phyloP scores from a whole-genome alignment of 2,888 invertebrate genomes.

The Dilophus febrilis region DNA sequence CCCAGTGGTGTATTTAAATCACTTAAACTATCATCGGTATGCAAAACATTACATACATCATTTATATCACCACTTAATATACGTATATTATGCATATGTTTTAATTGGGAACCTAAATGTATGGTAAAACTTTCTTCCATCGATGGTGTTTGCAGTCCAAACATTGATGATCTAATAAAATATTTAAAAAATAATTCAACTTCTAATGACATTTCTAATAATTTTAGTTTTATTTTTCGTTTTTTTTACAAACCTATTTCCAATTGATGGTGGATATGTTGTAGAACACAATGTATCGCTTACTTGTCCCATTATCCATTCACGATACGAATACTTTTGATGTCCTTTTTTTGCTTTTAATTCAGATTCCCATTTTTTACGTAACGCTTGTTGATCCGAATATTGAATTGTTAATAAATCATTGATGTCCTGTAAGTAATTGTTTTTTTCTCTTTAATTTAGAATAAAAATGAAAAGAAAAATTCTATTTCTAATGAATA shows the following conservation, averaged over 20 bases:
- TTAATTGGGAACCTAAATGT: constrained; percentile 92
- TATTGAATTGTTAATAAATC: constrained; percentile 65
- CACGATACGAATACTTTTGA: constrained; percentile 70
- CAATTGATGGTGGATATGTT: constrained; percentile 21
- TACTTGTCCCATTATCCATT: constrained; percentile 55
- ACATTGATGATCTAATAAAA: constrained; percentile 25
- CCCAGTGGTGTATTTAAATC: constrained; percentile 80
- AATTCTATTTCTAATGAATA: neutral
- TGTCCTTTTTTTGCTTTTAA: constrained; percentile 68
- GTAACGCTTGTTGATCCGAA: constrained; percentile 65
- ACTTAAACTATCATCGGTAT: constrained; percentile 30
- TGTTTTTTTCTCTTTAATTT: too few relatives aligned
- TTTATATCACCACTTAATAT: constrained; percentile 72
- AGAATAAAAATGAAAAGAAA: too few relatives aligned
- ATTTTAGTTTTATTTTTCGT: too few relatives aligned
- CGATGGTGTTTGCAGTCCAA: constrained; percentile 28
- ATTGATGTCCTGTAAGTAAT: constrained; percentile 46
- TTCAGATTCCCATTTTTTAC: constrained; percentile 71
- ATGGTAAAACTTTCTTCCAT: constrained; percentile 96
- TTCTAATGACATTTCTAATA: too few relatives aligned
- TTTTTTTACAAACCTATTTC: constrained; percentile 19
- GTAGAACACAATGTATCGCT: constrained; percentile 25
- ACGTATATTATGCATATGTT: constrained; percentile 95
- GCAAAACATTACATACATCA: constrained; percentile 51
- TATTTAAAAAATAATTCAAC: too few relatives aligned